Base-by-base conservation (phyloP, 2,888 invertebrate species). In the Luperina testacea region DNA sequence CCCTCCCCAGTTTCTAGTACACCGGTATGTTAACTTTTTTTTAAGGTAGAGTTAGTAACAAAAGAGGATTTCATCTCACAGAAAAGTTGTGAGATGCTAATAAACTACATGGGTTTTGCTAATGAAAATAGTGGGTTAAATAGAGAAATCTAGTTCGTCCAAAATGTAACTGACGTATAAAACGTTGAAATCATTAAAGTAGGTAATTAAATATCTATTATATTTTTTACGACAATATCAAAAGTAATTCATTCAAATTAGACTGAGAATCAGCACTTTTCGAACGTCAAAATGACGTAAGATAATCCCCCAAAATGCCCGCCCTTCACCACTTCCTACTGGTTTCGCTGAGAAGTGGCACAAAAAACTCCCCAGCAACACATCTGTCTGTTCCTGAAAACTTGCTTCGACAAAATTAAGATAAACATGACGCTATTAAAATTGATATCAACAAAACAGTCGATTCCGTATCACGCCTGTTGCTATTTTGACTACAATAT, bases 1-100 rank as follows among this genome's bases (percentile, higher is more conserved):
- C 74, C 92, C 11, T 81, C 88, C 0, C 45, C 69, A 20, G 8
- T 90, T 6, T 88, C 92, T 5, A 90, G 93, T 3, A 91, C 93
- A 76, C 91, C 93, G 91, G 96, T 96, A 93, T 85, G 92, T 88
- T 38, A 38, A 24, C 20, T 38, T 57, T 59, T 63, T 27, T n/a
- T n/a, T 13, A 8, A 13, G n/a, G 20, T 17, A 0, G n/a, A 11
- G n/a, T 74, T n/a, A 15, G 8, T 51, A 17, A 42, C 20, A 59
- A 69, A 45, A 6, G 1, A 53, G 32, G 1, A 15, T 61, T 61
- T 67, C 27, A 38, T 45, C 38, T 17, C 20, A 51, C 15, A 20
- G 32, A 15, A 27, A 32, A 51, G 8, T 15, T 77, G 20, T 42
- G 11, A 72, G 13, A 32, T 69, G 9, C 17, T 6, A 42, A 61